A percentile compares a stretch with the other conserved stretches of the same genome.
phyloP scores from a whole-genome alignment of 2,113 vertebrate genomes.

The Seriola quinqueradiata region DNA sequence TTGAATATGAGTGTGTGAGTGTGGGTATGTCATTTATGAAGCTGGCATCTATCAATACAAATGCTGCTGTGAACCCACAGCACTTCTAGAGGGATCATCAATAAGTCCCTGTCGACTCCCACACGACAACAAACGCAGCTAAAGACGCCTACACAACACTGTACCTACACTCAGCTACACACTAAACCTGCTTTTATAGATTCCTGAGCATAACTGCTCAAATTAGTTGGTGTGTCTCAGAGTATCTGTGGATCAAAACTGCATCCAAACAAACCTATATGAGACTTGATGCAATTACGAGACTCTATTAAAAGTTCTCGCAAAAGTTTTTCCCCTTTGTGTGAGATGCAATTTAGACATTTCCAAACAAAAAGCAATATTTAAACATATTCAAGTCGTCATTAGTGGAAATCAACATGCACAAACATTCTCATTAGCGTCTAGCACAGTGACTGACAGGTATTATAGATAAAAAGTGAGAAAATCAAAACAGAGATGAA shows the following conservation, averaged over 20 bases:
- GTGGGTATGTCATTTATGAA: slow-evolving; percentile 31
- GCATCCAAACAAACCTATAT: slow-evolving; percentile 35
- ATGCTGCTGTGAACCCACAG: slow-evolving; percentile 21
- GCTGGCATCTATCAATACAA: slow-evolving; percentile 41
- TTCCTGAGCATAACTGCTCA: slow-evolving; percentile 17
- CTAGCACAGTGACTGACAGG: slow-evolving; percentile 77
- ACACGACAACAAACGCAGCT: slow-evolving; percentile 21
- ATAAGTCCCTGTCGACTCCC: slow-evolving; percentile 31
- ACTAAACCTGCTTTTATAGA: slow-evolving; percentile 19
- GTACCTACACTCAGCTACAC: slow-evolving; percentile 11
- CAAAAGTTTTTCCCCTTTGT: slow-evolving; percentile 19
- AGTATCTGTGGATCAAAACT: neutral
- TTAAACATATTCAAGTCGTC: slow-evolving; percentile 47
- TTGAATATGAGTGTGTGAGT: slow-evolving; percentile 41
- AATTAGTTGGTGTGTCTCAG: slow-evolving; percentile 19
- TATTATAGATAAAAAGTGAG: slow-evolving; percentile 71
- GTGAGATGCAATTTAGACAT: slow-evolving; percentile 17
- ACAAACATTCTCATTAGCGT: slow-evolving; percentile 75
- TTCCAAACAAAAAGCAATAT: slow-evolving; percentile 50
- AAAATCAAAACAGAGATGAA: slow-evolving; percentile 49
- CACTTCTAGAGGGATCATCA: slow-evolving; percentile 37
- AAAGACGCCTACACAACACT: slow-evolving; percentile 36
- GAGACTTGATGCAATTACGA: slow-evolving; percentile 25
- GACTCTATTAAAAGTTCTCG: slow-evolving; percentile 38
- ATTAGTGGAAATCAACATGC: slow-evolving; percentile 57